A percentile compares a stretch with the other conserved stretches of the same genome.
Evolutionary conservation across 2,888 invertebrate species (phyloP).

Genomic region (Aelia acuminata): DNA sequence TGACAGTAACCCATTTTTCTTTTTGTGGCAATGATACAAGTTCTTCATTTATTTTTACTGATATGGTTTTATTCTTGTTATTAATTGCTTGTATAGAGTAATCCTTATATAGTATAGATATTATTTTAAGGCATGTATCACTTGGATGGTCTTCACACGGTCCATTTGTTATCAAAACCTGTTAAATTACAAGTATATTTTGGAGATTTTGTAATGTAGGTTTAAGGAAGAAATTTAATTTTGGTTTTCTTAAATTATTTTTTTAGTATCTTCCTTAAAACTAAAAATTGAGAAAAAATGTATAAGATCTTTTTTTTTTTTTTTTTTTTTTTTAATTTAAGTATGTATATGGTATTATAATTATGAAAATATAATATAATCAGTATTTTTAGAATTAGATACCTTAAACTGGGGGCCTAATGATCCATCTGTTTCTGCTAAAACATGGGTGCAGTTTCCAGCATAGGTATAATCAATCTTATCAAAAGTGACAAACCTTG

Average conservation of each 20-base stretch:
- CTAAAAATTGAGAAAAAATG: too few relatives aligned
- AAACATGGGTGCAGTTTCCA: constrained; percentile 88
- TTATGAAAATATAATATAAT: too few relatives aligned
- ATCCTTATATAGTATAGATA: constrained; percentile 78
- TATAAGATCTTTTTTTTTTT: too few relatives aligned
- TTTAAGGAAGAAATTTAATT: neutral
- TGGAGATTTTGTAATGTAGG: neutral
- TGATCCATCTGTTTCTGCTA: constrained; percentile 72
- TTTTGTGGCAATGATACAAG: constrained; percentile 24
- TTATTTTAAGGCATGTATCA: constrained; percentile 77
- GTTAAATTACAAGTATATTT: constrained; percentile 63
- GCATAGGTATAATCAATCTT: constrained; percentile 83
- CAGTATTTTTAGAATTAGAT: too few relatives aligned
- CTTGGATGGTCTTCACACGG: constrained; percentile 76
- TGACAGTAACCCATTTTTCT: constrained; percentile 76
- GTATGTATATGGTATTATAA: too few relatives aligned
- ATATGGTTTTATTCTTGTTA: constrained; percentile 51
- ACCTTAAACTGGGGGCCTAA: constrained; percentile 65
- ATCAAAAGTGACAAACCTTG: constrained; percentile 88
- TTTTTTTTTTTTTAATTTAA: too few relatives aligned
- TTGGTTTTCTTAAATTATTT: neutral
- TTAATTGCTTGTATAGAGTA: constrained; percentile 73
- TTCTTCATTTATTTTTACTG: constrained; percentile 54
- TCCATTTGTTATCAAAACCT: constrained; percentile 81
- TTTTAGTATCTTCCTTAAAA: neutral